These are phyloP conservation scores for Alectura lathami DNA, from an alignment of 2,113 vertebrate species.

Conservation along the genomic window DNA sequence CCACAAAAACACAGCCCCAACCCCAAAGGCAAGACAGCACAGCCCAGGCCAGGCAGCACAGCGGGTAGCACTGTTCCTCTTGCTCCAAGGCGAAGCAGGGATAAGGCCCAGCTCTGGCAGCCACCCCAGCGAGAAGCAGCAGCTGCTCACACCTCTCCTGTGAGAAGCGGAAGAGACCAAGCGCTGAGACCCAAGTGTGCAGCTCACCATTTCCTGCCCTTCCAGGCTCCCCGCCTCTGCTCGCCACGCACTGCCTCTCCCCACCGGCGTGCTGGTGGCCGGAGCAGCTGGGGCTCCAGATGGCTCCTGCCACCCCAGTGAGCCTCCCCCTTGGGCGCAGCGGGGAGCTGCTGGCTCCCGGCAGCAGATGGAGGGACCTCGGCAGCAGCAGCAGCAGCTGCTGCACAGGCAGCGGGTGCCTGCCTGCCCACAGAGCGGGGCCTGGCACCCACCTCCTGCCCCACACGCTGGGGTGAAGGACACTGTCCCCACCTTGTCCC, in stretches of 20 bases:
- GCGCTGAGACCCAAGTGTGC: rapidly evolving
- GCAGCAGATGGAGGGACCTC: not conserved
- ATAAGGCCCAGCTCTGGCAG: not conserved
- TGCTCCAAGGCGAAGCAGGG: not conserved
- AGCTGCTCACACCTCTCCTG: not conserved
- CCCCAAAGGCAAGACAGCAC: not conserved
- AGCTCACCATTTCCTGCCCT: not conserved
- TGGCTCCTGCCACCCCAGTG: not conserved
- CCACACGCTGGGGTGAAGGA: no score
- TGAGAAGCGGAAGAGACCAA: not conserved
- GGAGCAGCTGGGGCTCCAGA: not conserved
- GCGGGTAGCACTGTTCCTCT: not conserved
- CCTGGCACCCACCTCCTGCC: not conserved
- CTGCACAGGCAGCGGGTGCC: not conserved
- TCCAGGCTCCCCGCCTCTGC: not conserved
- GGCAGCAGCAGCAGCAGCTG: not conserved
- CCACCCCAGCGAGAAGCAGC: not conserved
- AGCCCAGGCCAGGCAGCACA: rapidly evolving
- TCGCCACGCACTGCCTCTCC: not conserved
- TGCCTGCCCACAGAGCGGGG: rapidly evolving
- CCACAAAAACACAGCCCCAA: rapidly evolving
- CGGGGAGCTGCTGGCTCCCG: not conserved
- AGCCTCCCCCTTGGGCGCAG: not conserved
- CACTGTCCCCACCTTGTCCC: no score
- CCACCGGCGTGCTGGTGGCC: not conserved